Conservation (phyloP, 2,888 invertebrate species). For the Diarsia brunnea region DNA sequence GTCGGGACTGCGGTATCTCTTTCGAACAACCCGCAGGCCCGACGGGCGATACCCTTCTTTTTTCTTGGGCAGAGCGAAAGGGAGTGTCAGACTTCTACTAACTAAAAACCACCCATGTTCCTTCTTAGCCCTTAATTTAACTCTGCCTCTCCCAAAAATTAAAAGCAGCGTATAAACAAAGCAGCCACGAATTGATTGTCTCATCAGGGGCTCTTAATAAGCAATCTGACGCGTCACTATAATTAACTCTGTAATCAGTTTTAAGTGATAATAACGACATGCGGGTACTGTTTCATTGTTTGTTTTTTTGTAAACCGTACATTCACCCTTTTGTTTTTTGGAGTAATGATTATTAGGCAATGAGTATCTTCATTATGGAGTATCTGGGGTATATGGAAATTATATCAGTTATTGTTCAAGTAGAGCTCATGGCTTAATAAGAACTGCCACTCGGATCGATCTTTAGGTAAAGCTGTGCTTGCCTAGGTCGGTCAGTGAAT, state of each 20-base stretch:
- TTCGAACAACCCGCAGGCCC: too few relatives aligned
- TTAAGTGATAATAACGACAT: constrained; percentile 89
- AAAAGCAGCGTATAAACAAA: constrained; percentile 57
- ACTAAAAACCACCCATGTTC: too few relatives aligned
- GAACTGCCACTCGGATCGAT: too few relatives aligned
- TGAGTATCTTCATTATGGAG: constrained; percentile 31
- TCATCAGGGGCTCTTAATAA: constrained; percentile 81
- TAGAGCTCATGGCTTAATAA: too few relatives aligned
- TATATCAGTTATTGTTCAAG: too few relatives aligned
- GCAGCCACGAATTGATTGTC: constrained; percentile 76
- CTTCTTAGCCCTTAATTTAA: not conserved
- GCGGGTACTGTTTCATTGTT: constrained; percentile 82
- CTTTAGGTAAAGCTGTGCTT: too few relatives aligned
- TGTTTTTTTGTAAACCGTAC: constrained; percentile 79
- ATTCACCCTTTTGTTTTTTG: constrained; percentile 82
- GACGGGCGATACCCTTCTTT: too few relatives aligned
- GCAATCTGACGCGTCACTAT: constrained; percentile 87
- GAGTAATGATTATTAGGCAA: constrained; percentile 55
- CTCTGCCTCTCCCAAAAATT: constrained; percentile 5
- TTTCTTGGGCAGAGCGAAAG: too few relatives aligned
- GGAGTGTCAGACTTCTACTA: too few relatives aligned
- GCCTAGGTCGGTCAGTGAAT: too few relatives aligned
- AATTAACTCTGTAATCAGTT: constrained; percentile 87
- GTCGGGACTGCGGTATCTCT: too few relatives aligned
- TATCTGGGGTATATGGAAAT: not conserved